phyloP scores from a whole-genome alignment of 2,113 vertebrate species.

The Hippoglossus stenolepis region DNA sequence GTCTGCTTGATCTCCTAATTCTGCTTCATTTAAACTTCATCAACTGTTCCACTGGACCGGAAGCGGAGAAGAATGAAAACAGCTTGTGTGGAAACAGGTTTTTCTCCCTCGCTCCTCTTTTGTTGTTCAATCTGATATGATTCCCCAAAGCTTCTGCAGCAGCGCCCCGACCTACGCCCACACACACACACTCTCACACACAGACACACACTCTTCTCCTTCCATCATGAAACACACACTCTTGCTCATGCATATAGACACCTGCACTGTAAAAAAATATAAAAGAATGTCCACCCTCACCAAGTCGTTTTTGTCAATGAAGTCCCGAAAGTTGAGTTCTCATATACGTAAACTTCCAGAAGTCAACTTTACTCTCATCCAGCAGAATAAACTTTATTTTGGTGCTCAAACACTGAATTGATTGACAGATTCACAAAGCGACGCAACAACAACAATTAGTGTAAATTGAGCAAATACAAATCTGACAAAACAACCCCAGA shows the following conservation, averaged over 20 bases:
- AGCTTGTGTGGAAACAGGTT: conserved; percentile 81
- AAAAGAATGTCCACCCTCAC: conserved; percentile 6
- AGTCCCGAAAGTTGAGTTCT: background rate
- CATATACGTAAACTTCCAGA: background rate
- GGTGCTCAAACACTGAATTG: background rate
- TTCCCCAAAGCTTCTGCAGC: conserved; percentile 72
- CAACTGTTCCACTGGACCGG: conserved; percentile 99
- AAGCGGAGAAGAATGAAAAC: conserved; percentile 90
- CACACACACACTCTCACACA: conserved; percentile 23
- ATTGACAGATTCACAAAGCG: background rate
- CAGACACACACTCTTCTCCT: background rate
- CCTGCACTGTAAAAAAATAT: background rate
- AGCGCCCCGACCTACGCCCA: conserved; percentile 42
- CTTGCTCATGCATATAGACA: conserved; percentile 14
- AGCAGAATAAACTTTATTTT: too few species aligned
- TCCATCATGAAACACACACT: background rate
- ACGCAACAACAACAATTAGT: background rate
- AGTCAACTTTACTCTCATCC: too few species aligned
- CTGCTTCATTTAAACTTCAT: conserved; percentile 99
- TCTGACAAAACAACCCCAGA: background rate
- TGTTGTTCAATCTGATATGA: conserved; percentile 84
- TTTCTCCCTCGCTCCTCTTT: conserved; percentile 68
- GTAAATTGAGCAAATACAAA: too few species aligned
- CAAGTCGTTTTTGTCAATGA: background rate
- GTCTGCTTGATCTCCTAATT: conserved; percentile 96